Base-by-base conservation (phyloP, 2,888 invertebrate genomes). In the Heterodera filipjevi region DNA sequence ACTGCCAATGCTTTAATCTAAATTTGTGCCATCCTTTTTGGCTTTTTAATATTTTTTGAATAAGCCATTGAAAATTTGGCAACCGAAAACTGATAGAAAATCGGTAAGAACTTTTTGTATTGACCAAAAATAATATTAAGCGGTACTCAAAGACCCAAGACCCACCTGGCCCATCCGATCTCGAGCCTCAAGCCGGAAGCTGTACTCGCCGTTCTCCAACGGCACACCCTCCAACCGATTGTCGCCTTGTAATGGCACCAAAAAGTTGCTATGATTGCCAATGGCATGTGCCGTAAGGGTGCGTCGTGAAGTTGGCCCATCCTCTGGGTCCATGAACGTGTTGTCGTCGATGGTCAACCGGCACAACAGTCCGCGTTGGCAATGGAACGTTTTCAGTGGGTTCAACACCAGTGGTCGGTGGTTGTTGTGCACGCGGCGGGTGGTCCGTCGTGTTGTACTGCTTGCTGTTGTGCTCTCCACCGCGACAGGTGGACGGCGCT, bases 311-410 rank as follows among this genome's bases (percentile, higher is more conserved):
- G 85, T 86, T 71, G 83, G 80, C 22, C 87, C 87, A 66, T 87
- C 87, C 75, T 87, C 86, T 3, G 81, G 80, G 79, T 88, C 88
- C 66, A 82, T 77, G 82, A 88, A 88, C n/a, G 86, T 87, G 66
- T 83, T 80, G 12, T 81, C 79, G 16, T 86, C 85, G 8, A 88
- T 82, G 35, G 79, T 79, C 53, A 85, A 79, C 44, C 81, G 82
- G 80, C 87, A 87, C 49, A 83, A 71, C 35, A 82, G 78, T 76
- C 87, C 84, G 35, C 84, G 85, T 79, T 81, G 84, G 82, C 44
- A 73, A 78, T 33, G 49, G 71, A 78, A 79, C 35, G 76, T 79
- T 16, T 44, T 77, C 39, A 79, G 33, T 49, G 33, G 66, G 59
- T 79, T 79, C 35, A 79, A 10, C 2, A 59, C 59, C 3, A 79